Base-by-base conservation (phyloP, 2,113 vertebrate genomes). In the Galeopterus variegatus region DNA sequence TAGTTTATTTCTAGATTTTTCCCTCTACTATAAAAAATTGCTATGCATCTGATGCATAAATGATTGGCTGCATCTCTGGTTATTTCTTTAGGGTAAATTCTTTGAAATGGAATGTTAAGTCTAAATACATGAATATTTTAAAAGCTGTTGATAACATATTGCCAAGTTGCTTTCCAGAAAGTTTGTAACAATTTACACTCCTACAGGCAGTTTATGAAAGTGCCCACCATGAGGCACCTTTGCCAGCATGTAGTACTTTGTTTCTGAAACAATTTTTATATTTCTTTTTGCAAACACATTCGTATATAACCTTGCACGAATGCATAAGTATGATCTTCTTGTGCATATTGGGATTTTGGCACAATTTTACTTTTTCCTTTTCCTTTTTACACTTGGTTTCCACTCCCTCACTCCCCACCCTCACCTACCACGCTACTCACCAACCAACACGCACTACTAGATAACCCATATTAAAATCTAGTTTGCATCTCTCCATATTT, bases 11-110 rank as follows among this genome's bases (percentile, higher is more conserved):
- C 82, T 70, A 76, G 28, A 48, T 73, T 28, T 28, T 2, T 5
- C 54, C 26, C 52, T 62, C 72, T 62, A 8, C 65, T 75, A 52
- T 48, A 93, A 70, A 92, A 19, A 91, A 76, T 14, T 14, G 41
- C n/a, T 86, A 65, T 13, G 41, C 31, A 70, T 87, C 90, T 92
- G 89, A 31, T 3, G 33, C 77, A 81, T 52, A 90, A 65, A 85
- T 81, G 41, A 60, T 18, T 87, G 83, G 45, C 70, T 85, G 58
- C 21, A 28, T 48, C 28, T n/a, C 90, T 50, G 36, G 67, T 67
- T 75, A 65, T 95, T 89, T 95, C 95, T 97, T 94, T 65, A 64
- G 87, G 83, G 54, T 92, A 88, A 90, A 88, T 65, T 95, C 95
- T 95, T 86, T 90, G 89, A 96, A 97, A 83, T 87, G 58, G 92